These are phyloP conservation scores for Drosophila barbarae DNA, from an alignment of 2,888 invertebrate species.

Conservation along the genomic window DNA sequence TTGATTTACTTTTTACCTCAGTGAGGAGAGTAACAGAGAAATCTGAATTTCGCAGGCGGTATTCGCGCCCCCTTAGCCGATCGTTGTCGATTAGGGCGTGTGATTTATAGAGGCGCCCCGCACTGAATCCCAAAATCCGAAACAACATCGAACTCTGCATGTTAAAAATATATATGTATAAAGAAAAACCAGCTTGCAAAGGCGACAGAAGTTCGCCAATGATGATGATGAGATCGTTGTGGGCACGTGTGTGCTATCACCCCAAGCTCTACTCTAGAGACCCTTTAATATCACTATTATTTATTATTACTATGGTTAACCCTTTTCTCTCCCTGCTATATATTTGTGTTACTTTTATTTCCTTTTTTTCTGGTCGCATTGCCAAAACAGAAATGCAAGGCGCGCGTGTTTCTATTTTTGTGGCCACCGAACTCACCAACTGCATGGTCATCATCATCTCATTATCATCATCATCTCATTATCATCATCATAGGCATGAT, in stretches of 20 bases:
- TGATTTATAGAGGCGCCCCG: slow-evolving; percentile 58
- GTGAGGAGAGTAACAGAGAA: slow-evolving; percentile 6
- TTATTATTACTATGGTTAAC: background rate
- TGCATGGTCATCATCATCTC: slow-evolving; percentile 25
- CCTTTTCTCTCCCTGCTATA: background rate
- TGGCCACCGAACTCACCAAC: slow-evolving; percentile 43
- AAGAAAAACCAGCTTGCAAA: slow-evolving; percentile 26
- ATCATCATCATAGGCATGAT: slow-evolving; percentile 34
- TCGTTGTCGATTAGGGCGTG: slow-evolving; percentile 41
- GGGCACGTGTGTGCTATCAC: slow-evolving; percentile 33
- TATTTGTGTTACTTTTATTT: background rate
- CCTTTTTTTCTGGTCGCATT: slow-evolving; percentile 16
- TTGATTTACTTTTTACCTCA: background rate
- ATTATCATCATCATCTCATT: slow-evolving; percentile 39
- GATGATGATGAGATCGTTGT: slow-evolving; percentile 12
- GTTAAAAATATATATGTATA: background rate
- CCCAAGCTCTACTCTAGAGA: slow-evolving; percentile 2
- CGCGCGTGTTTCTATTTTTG: slow-evolving; percentile 64
- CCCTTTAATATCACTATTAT: background rate
- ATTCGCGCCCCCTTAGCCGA: background rate
- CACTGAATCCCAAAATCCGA: slow-evolving; percentile 24
- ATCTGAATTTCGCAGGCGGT: slow-evolving; percentile 11
- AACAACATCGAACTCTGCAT: slow-evolving; percentile 8
- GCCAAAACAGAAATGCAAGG: slow-evolving; percentile 70
- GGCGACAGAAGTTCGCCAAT: slow-evolving; percentile 11